A percentile compares a stretch with the other conserved stretches of the same genome.
phyloP scores from a whole-genome alignment of 2,797 vertebrate genomes.

The Pseudochirops cupreus region DNA sequence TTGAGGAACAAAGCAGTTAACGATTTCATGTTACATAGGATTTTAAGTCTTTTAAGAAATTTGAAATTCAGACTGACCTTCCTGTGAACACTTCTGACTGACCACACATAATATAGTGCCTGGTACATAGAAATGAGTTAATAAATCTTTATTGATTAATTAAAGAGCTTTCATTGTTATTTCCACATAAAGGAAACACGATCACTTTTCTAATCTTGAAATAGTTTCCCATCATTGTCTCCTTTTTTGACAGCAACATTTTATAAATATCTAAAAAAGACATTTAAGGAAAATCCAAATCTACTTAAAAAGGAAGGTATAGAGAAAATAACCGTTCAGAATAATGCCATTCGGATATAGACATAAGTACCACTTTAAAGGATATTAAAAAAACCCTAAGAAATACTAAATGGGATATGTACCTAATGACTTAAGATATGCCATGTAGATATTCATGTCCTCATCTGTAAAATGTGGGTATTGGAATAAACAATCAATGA shows the following conservation, averaged over 20 bases:
- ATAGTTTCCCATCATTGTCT: constrained; percentile 57
- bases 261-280: constrained; percentile 41
- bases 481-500: not conserved
- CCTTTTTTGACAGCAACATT: constrained; percentile 56
- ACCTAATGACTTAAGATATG: not conserved
- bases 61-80: not conserved
- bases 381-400: not conserved
- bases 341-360: not conserved
- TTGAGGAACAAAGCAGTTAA: not conserved
- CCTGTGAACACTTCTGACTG: not conserved
- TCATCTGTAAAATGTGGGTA: not conserved
- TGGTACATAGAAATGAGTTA: not conserved
- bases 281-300: constrained; percentile 66
- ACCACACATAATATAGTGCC: not conserved
- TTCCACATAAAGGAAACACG: constrained; percentile 23
- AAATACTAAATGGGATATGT: constrained; percentile 14
- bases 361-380: not conserved
- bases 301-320: constrained; percentile 49
- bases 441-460: not conserved
- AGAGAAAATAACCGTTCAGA: constrained; percentile 42
- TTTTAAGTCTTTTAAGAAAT: not conserved
- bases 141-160: not conserved
- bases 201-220: constrained; percentile 40
- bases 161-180: constrained; percentile 4
- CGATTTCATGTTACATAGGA: not conserved